phyloP scores from a whole-genome alignment of 2,797 vertebrate genomes.

The Jordanella pulchra region DNA sequence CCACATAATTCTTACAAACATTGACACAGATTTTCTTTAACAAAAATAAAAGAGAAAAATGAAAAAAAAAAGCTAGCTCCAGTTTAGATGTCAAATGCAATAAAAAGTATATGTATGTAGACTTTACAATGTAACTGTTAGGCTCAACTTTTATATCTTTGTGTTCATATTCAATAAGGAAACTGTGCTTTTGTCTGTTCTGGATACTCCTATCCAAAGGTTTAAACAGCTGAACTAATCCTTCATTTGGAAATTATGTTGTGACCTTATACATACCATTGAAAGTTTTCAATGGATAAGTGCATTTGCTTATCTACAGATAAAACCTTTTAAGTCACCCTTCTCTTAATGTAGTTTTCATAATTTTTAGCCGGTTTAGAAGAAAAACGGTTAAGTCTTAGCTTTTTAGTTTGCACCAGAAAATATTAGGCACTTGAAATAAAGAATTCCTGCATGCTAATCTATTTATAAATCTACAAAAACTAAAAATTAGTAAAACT shows the following conservation, averaged over 20 bases:
- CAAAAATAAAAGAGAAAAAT: neutral
- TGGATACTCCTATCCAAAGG: too few relatives aligned
- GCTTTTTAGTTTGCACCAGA: too few relatives aligned
- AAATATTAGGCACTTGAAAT: too few relatives aligned
- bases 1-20: neutral
- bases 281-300: too few relatives aligned
- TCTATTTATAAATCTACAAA: too few relatives aligned
- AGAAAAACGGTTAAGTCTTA: neutral
- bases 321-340: neutral
- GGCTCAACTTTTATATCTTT: neutral
- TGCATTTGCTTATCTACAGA: neutral
- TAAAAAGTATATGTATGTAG: neutral
- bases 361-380: neutral
- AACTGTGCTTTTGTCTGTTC: neutral
- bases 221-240: too few relatives aligned
- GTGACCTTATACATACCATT: neutral
- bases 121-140: neutral
- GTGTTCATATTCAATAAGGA: neutral
- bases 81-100: neutral
- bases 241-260: neutral
- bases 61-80: neutral
- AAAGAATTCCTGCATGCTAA: too few relatives aligned
- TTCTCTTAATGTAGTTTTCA: neutral
- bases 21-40: neutral
- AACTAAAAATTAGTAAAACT: too few relatives aligned